Conservation (phyloP, 2,113 vertebrate species). For the Takifugu flavidus region DNA sequence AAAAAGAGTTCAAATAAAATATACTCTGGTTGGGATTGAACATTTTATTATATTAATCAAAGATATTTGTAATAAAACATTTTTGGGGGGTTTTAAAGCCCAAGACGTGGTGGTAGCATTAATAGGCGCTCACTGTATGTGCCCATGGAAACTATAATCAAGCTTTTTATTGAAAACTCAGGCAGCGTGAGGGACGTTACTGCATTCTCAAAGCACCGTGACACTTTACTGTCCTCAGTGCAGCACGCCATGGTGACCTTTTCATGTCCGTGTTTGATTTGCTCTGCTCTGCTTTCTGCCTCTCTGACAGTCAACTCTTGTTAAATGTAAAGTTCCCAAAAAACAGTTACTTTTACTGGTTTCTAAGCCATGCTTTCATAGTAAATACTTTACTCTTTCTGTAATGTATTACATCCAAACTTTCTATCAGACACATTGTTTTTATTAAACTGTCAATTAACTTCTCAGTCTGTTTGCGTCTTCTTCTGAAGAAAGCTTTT, state of each 20-base stretch:
- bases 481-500: too few relatives aligned
- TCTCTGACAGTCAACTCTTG: background rate
- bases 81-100: background rate
- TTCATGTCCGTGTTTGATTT: slow-evolving; percentile 17
- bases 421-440: slow-evolving; percentile 18
- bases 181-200: too few relatives aligned
- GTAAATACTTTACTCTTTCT: slow-evolving; percentile 22
- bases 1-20: too few relatives aligned
- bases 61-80: background rate
- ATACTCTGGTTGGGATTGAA: background rate
- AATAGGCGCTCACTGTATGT: background rate
- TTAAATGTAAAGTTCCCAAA: too few relatives aligned
- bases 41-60: background rate
- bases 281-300: slow-evolving; percentile 24
- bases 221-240: slow-evolving; percentile 10
- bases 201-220: background rate
- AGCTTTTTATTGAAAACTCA: too few relatives aligned
- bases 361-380: slow-evolving; percentile 37
- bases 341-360: background rate
- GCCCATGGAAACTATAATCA: too few relatives aligned
- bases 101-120: background rate
- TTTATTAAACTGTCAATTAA: too few relatives aligned
- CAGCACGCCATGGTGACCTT: background rate
- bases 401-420: slow-evolving; percentile 25
- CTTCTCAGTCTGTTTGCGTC: too few relatives aligned